Conservation (phyloP, 2,797 vertebrate genomes). For the Pogonophryne albipinna region DNA sequence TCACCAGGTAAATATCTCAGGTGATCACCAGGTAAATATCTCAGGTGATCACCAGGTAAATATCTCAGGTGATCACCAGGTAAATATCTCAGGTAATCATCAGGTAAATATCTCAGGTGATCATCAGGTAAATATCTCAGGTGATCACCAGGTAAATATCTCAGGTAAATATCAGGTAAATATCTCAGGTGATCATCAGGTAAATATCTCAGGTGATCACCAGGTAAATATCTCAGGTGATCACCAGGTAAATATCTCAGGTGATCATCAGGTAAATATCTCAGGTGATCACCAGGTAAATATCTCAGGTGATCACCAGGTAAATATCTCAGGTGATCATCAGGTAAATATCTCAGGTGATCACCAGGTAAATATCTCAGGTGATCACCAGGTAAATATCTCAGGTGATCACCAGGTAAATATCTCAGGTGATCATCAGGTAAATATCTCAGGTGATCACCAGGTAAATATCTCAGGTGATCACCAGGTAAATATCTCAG, state of each 20-base stretch:
- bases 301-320: conserved; percentile 21
- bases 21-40: conserved; percentile 27
- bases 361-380: conserved; percentile 23
- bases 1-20: neutral
- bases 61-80: conserved; percentile 20
- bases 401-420: conserved; percentile 27
- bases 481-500: neutral
- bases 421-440: neutral
- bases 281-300: neutral
- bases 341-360: neutral
- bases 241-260: neutral
- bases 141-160: neutral
- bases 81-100: neutral
- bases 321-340: neutral
- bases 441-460: neutral
- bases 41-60: neutral
- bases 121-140: conserved; percentile 21
- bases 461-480: conserved; percentile 23
- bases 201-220: neutral
- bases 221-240: conserved; percentile 23
- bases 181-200: neutral
- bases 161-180: neutral
- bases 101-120: neutral
- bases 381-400: neutral
- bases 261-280: conserved; percentile 24